phyloP scores from a whole-genome alignment of 2,888 invertebrate genomes.

The Oscheius sp. region DNA sequence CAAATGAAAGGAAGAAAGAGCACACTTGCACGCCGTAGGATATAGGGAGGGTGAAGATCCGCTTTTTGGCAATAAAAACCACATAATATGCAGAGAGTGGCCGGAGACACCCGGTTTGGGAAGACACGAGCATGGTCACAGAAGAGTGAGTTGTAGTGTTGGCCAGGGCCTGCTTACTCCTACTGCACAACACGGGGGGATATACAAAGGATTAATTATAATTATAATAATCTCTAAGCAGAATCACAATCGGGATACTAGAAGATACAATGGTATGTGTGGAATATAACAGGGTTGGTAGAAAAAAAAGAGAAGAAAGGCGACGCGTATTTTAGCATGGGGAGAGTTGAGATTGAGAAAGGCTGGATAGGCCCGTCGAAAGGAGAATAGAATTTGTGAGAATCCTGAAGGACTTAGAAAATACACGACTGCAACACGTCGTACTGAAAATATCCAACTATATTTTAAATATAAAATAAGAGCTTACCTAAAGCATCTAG shows the following conservation, averaged over 20 bases:
- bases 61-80: constrained; percentile 28
- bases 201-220: background rate
- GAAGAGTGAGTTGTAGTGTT: background rate
- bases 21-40: constrained; percentile 37
- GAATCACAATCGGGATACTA: constrained; percentile 35
- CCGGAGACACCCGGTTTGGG: constrained; percentile 25
- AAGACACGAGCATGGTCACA: constrained; percentile 25
- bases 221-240: constrained; percentile 34
- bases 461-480: background rate
- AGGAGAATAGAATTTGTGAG: constrained; percentile 28
- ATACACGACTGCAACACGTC: constrained; percentile 33
- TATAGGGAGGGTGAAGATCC: constrained; percentile 32
- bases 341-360: constrained; percentile 34
- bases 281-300: background rate
- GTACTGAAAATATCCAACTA: constrained; percentile 14
- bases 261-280: too few relatives aligned
- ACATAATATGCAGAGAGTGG: constrained; percentile 38
- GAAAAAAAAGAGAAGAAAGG: constrained; percentile 22
- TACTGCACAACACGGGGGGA: constrained; percentile 33
- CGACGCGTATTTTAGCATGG: constrained; percentile 34
- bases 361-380: constrained; percentile 35
- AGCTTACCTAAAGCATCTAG: constrained; percentile 32
- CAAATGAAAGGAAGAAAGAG: constrained; percentile 14
- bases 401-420: constrained; percentile 37
- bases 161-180: constrained; percentile 28